Evolutionary conservation across 2,888 invertebrate genomes (phyloP).

Genomic region (Drosophila prostipennis): DNA sequence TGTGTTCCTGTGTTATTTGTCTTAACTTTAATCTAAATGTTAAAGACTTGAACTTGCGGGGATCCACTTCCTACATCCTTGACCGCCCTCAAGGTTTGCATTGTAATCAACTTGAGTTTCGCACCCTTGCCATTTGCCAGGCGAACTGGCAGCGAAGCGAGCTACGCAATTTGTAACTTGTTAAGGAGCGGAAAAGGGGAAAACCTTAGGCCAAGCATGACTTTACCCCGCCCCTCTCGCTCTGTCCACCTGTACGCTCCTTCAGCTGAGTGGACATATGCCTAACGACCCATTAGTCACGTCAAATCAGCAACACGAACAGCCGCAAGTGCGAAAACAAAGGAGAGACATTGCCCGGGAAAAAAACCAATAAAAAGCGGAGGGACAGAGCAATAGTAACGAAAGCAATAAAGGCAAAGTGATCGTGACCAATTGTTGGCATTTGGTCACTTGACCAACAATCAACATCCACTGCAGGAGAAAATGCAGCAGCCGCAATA

Average conservation of each 20-base stretch:
- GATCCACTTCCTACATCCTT: conserved; percentile 22
- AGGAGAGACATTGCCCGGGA: conserved; percentile 17
- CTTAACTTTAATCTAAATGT: not conserved
- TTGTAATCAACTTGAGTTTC: conserved; percentile 33
- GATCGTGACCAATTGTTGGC: conserved; percentile 75
- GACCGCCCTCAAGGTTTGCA: conserved; percentile 21
- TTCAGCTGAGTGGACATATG: conserved; percentile 44
- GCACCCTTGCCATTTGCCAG: conserved; percentile 34
- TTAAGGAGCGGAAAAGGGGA: conserved; percentile 18
- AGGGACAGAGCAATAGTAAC: conserved; percentile 7
- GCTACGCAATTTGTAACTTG: conserved; percentile 58
- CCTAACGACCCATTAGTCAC: conserved; percentile 73
- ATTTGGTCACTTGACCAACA: conserved; percentile 43
- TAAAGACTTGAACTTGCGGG: conserved; percentile 2
- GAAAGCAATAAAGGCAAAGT: conserved; percentile 71
- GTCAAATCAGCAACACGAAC: conserved; percentile 69
- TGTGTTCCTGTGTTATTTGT: too few relatives aligned
- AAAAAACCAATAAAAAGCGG: conserved; percentile 28
- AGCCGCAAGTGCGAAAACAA: conserved; percentile 42
- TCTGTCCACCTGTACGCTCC: conserved; percentile 9
- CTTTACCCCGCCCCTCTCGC: not conserved
- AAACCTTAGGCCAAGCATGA: conserved; percentile 18
- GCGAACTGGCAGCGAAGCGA: conserved; percentile 34
- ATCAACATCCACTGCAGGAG: conserved; percentile 21
- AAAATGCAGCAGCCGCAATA: conserved; percentile 16